phyloP scores from a whole-genome alignment of 2,888 invertebrate genomes.

The Lasioglossum oenotherae region DNA sequence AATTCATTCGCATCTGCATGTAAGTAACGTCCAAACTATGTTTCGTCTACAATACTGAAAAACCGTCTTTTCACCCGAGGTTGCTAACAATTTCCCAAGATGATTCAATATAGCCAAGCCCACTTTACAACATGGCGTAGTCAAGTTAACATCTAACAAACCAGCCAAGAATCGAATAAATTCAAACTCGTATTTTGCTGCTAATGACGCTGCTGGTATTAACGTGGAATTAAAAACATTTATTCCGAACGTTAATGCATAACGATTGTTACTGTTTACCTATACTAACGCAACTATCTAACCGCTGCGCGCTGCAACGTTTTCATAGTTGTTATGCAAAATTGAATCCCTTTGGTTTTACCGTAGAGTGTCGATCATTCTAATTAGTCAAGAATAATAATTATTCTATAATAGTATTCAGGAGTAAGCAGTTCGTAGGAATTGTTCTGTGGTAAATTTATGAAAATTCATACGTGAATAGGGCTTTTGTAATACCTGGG shows the following conservation, averaged over 20 bases:
- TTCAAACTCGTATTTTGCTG: background rate
- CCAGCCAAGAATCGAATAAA: background rate
- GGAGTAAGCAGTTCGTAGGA: background rate
- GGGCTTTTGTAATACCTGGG: background rate
- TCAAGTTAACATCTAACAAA: slow-evolving; percentile 20
- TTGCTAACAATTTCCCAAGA: slow-evolving; percentile 55
- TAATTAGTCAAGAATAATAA: background rate
- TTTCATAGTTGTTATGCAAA: slow-evolving; percentile 24
- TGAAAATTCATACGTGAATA: background rate
- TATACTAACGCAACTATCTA: background rate
- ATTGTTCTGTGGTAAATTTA: background rate
- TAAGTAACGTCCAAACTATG: slow-evolving; percentile 67
- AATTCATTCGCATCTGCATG: slow-evolving; percentile 71
- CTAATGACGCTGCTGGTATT: background rate
- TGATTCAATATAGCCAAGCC: slow-evolving; percentile 75
- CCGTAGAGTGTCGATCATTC: background rate
- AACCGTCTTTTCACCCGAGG: background rate
- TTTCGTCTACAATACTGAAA: background rate
- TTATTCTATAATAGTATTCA: background rate
- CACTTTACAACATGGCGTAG: slow-evolving; percentile 77
- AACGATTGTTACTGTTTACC: background rate
- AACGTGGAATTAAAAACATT: background rate
- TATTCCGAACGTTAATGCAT: background rate
- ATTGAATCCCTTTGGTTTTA: background rate
- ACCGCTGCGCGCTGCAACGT: background rate